Conservation (phyloP, 2,888 invertebrate species). For the Trissoscelio sp. region DNA sequence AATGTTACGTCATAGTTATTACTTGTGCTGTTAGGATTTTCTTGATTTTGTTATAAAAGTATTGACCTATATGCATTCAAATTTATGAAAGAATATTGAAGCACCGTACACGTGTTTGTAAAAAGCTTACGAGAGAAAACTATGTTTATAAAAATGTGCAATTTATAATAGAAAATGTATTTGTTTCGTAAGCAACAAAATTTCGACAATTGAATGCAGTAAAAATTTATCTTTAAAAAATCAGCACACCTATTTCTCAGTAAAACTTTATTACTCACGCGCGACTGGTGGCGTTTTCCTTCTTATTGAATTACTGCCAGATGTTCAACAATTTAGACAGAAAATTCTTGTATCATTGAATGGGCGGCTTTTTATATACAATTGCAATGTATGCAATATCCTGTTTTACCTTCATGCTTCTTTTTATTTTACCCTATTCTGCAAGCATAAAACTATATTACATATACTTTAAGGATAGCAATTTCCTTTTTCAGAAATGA, state of each 20-base stretch:
- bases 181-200: no score
- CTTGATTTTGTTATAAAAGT: slow-evolving; percentile 26
- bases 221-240: not conserved
- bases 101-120: no score
- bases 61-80: not conserved
- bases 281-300: not conserved
- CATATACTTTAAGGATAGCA: not conserved
- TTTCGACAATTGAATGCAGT: no score
- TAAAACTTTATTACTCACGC: slow-evolving; percentile 8
- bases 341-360: slow-evolving; percentile 19
- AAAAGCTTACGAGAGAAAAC: no score
- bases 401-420: not conserved
- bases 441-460: not conserved
- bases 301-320: slow-evolving; percentile 32
- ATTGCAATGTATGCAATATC: not conserved
- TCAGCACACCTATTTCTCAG: not conserved
- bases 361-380: slow-evolving; percentile 1
- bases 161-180: no score
- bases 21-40: slow-evolving; percentile 7
- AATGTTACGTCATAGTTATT: slow-evolving; percentile 23
- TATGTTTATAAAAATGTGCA: no score
- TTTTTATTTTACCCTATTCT: not conserved
- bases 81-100: not conserved
- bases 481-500: not conserved
- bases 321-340: slow-evolving; percentile 23